Percentiles rank a stretch among this genome's conserved stretches.
Conservation (phyloP, 2,797 vertebrate species). For the Smutsia temminckii region DNA sequence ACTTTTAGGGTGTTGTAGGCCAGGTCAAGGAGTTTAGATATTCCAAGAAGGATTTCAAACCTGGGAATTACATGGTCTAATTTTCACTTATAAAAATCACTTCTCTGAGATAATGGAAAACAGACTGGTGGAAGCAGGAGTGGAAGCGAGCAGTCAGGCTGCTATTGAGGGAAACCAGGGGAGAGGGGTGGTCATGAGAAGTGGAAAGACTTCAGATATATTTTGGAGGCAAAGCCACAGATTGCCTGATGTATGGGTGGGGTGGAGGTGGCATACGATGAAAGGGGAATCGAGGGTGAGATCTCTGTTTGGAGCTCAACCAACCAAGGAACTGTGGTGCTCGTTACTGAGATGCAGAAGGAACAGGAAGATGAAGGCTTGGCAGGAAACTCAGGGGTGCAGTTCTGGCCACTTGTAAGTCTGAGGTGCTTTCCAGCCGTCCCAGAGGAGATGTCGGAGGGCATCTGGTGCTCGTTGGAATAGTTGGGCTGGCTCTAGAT, state of each 20-base stretch:
- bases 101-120: neutral
- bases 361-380: neutral
- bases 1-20: neutral
- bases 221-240: neutral
- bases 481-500: accelerated
- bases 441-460: neutral
- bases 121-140: neutral
- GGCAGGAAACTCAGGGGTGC: neutral
- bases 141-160: accelerated
- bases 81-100: neutral
- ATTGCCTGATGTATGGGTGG: accelerated
- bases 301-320: no score
- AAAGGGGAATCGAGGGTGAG: neutral
- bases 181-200: no score
- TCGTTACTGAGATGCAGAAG: neutral
- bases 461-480: neutral
- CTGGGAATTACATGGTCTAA: neutral
- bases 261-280: accelerated
- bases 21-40: neutral
- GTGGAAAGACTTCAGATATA: neutral
- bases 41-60: neutral
- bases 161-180: neutral
- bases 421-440: neutral
- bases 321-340: accelerated
- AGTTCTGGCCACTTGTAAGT: no score